Conservation (phyloP, 2,888 invertebrate genomes). For the Xylota segnis region DNA sequence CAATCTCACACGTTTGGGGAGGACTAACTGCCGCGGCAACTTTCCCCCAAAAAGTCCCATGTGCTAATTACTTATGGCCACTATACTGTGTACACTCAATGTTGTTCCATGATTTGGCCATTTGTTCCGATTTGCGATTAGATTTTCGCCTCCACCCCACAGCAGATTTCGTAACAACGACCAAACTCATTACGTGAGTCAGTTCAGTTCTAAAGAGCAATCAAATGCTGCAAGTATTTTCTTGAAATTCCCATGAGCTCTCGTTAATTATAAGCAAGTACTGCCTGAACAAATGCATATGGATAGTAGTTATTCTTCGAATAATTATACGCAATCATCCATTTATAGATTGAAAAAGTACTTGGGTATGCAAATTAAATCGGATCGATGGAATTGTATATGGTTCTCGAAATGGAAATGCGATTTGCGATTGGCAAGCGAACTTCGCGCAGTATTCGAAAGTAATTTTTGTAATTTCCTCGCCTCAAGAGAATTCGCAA, state of each 20-base stretch:
- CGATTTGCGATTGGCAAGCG: not conserved
- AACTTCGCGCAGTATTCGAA: not conserved
- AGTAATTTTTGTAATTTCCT: not conserved
- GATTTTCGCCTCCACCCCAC: not conserved
- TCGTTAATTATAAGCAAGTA: slow-evolving; percentile 9
- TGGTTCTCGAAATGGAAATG: not conserved
- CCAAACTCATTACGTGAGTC: not conserved
- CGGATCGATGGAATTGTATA: not conserved
- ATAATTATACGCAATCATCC: not conserved
- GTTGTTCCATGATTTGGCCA: not conserved
- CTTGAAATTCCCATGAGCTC: slow-evolving; percentile 2
- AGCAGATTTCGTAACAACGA: not conserved
- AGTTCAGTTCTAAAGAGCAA: not conserved
- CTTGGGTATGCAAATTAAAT: slow-evolving; percentile 29
- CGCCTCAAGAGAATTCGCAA: not conserved
- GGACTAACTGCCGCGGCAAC: not conserved
- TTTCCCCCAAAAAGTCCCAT: not conserved
- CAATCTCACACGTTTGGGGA: not conserved
- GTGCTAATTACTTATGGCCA: not conserved
- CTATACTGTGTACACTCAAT: not conserved
- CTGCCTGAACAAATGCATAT: not conserved
- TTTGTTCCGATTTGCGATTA: not conserved
- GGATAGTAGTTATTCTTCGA: not conserved
- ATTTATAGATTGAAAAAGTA: slow-evolving; percentile 8
- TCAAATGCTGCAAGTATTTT: not conserved